Evolutionary conservation across 2,113 vertebrate genomes (phyloP).

Genomic region (human (Homo sapiens)): DNA sequence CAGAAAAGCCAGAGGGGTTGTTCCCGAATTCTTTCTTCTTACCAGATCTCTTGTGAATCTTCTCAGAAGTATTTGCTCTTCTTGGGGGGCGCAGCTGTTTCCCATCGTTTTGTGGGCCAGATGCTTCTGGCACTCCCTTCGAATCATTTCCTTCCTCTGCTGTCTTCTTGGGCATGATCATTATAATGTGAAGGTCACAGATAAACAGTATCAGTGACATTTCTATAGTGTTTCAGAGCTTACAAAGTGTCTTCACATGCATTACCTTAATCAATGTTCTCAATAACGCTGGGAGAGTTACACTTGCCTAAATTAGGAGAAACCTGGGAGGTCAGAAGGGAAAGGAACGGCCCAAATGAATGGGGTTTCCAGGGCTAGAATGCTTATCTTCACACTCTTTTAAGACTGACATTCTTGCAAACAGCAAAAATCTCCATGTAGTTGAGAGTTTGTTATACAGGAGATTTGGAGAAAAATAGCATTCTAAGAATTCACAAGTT

Average conservation of each 20-base stretch:
- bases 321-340: background rate
- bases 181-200: background rate
- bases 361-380: background rate
- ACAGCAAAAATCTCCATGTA: background rate
- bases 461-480: background rate
- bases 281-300: background rate
- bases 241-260: background rate
- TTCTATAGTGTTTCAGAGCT: background rate
- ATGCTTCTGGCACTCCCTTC: accelerated
- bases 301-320: background rate
- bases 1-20: background rate
- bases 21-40: background rate
- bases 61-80: background rate
- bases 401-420: background rate
- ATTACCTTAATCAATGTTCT: background rate
- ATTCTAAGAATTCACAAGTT: background rate
- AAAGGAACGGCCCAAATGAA: background rate
- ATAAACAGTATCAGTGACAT: background rate
- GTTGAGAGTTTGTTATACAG: background rate
- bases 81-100: accelerated
- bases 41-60: background rate
- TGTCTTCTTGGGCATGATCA: background rate
- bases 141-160: background rate
- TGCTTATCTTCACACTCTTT: background rate
- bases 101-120: background rate